A percentile compares a stretch with the other conserved stretches of the same genome.
Evolutionary conservation across 53 echinoderm and acorn worm species (phyloP).

Genomic region (Astropecten irregularis): DNA sequence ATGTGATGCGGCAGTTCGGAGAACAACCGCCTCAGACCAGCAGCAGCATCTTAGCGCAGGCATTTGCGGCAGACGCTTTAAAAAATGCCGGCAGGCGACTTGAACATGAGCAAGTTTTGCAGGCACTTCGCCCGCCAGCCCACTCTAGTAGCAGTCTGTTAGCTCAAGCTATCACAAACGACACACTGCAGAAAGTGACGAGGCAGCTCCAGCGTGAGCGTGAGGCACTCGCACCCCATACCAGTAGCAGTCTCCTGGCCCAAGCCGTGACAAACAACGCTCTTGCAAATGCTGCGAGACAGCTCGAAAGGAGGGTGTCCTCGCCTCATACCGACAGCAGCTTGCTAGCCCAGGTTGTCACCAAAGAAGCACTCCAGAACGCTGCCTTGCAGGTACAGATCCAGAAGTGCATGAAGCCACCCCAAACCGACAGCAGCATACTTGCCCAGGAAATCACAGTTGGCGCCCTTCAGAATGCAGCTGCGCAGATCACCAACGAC

Average conservation of each 20-base stretch:
- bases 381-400: not conserved
- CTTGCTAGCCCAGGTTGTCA: slow-evolving; percentile 30
- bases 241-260: slow-evolving; percentile 22
- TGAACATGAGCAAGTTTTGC: slow-evolving; percentile 9
- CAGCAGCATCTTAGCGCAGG: slow-evolving; percentile 30
- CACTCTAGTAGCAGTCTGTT: slow-evolving; percentile 30
- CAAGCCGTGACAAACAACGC: slow-evolving; percentile 28
- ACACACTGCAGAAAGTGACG: slow-evolving; percentile 12
- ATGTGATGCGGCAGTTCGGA: slow-evolving; percentile 22
- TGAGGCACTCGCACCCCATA: slow-evolving; percentile 8
- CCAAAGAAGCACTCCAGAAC: slow-evolving; percentile 1
- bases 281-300: slow-evolving; percentile 11
- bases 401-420: not conserved
- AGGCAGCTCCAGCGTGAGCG: slow-evolving; percentile 16
- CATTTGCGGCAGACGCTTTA: slow-evolving; percentile 14
- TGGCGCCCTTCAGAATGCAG: slow-evolving; percentile 10
- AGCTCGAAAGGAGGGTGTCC: not conserved
- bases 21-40: slow-evolving; percentile 10
- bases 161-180: slow-evolving; percentile 29
- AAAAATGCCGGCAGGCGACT: slow-evolving; percentile 19
- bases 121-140: not conserved
- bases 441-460: slow-evolving; percentile 10
- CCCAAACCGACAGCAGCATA: slow-evolving; percentile 9
- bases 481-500: not conserved
- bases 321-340: slow-evolving; percentile 17